Percentiles rank a stretch among this genome's conserved stretches.
Evolutionary conservation across 2,113 vertebrate genomes (phyloP).

Genomic region (Globicephala melas): DNA sequence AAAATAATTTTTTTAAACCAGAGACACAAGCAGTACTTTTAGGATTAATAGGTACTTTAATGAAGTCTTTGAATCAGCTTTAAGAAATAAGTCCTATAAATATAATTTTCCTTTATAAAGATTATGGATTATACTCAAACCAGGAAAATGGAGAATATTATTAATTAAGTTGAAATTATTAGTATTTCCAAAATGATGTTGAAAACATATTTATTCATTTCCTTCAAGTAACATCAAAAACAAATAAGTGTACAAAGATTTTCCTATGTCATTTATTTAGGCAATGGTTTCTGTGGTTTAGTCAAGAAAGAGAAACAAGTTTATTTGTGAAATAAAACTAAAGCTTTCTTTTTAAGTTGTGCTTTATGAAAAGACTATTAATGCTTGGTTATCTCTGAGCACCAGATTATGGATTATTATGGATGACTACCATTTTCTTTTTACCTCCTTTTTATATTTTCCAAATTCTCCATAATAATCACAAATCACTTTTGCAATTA

Average conservation of each 20-base stretch:
- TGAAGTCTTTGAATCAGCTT: background rate
- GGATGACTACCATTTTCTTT: slow-evolving; percentile 3
- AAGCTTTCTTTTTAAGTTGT: slow-evolving; percentile 2
- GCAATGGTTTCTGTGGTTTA: background rate
- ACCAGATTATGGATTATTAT: background rate
- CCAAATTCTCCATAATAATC: background rate
- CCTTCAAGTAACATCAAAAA: background rate
- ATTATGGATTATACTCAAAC: background rate
- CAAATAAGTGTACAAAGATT: background rate
- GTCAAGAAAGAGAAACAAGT: background rate
- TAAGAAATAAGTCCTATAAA: background rate
- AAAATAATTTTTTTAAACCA: background rate
- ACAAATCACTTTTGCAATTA: background rate
- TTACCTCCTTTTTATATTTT: background rate
- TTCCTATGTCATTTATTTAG: background rate
- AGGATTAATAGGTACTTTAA: background rate
- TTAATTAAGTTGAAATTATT: background rate
- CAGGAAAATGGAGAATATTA: background rate
- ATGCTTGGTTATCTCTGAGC: background rate
- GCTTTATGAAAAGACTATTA: slow-evolving; percentile 5
- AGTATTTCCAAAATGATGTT: background rate
- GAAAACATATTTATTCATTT: background rate
- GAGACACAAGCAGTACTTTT: background rate
- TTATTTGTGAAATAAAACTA: slow-evolving; percentile 18
- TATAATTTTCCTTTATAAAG: background rate